phyloP scores from a whole-genome alignment of 2,797 vertebrate genomes.

The Octomys mimax region DNA sequence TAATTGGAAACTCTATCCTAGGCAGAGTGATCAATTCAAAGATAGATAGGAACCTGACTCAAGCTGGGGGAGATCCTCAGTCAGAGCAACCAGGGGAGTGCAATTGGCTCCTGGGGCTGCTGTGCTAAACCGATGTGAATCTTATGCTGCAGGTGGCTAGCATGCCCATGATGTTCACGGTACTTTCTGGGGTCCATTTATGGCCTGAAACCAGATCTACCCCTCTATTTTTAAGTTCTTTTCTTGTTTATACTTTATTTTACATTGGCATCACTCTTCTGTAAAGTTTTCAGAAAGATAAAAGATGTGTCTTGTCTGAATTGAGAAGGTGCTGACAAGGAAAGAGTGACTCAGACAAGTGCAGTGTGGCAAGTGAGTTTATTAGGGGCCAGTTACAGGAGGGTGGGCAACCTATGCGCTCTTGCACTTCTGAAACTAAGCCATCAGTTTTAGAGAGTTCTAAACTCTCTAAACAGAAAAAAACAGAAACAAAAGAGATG shows the following conservation, averaged over 20 bases:
- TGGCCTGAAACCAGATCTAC: neutral
- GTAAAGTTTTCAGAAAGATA: neutral
- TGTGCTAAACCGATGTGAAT: neutral
- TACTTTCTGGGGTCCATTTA: neutral
- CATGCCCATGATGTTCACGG: neutral
- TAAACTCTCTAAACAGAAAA: neutral
- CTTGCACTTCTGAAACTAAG: neutral
- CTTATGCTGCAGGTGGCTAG: neutral
- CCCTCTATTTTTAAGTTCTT: neutral
- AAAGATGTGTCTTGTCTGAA: neutral
- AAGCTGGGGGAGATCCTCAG: neutral
- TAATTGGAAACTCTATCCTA: neutral
- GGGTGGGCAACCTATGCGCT: neutral
- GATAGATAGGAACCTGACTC: neutral
- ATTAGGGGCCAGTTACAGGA: neutral
- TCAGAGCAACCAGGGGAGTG: neutral
- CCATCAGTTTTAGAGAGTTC: neutral
- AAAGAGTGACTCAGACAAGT: neutral
- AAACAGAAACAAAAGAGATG: neutral
- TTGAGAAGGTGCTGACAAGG: neutral
- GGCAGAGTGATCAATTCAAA: neutral
- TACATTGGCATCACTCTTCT: neutral
- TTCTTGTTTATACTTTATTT: slow-evolving; percentile 3
- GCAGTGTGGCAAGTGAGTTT: neutral
- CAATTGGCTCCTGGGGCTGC: neutral